phyloP scores from a whole-genome alignment of 2,888 invertebrate genomes.

The Callimorpha dominula region DNA sequence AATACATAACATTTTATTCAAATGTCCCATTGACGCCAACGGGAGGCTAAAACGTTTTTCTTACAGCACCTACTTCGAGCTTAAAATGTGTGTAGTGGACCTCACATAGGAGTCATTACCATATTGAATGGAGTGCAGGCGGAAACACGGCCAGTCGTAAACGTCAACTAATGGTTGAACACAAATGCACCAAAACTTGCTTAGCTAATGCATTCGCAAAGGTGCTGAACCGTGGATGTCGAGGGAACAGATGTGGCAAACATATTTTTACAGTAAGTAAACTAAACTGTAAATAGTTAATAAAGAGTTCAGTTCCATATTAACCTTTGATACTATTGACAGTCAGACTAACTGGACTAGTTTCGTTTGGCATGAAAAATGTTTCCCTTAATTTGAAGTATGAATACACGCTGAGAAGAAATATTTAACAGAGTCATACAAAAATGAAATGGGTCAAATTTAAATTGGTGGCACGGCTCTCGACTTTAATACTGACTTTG shows the following conservation, averaged over 20 bases:
- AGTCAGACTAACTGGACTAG: neutral
- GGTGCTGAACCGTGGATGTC: conserved; percentile 57
- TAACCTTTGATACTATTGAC: neutral
- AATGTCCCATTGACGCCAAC: conserved; percentile 8
- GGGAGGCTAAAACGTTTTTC: conserved; percentile 6
- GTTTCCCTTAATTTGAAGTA: neutral
- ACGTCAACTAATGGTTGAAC: conserved; percentile 66
- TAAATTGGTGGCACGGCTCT: neutral
- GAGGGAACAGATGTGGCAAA: conserved; percentile 29
- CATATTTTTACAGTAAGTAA: conserved; percentile 15
- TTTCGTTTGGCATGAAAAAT: neutral
- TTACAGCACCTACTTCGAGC: conserved; percentile 11
- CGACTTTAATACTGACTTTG: neutral
- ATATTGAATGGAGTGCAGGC: conserved; percentile 54
- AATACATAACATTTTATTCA: neutral
- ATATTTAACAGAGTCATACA: too few relatives aligned
- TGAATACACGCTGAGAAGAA: neutral
- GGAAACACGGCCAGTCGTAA: conserved; percentile 65
- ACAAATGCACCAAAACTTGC: conserved; percentile 69
- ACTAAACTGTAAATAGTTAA: neutral
- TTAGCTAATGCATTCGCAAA: conserved; percentile 74
- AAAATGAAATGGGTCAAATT: neutral
- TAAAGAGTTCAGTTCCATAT: conserved; percentile 7
- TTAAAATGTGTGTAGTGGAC: conserved; percentile 27
- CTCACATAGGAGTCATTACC: conserved; percentile 50